Conservation (phyloP, 1,140 invertebrate species). For the Drosophila grimshawi region DNA sequence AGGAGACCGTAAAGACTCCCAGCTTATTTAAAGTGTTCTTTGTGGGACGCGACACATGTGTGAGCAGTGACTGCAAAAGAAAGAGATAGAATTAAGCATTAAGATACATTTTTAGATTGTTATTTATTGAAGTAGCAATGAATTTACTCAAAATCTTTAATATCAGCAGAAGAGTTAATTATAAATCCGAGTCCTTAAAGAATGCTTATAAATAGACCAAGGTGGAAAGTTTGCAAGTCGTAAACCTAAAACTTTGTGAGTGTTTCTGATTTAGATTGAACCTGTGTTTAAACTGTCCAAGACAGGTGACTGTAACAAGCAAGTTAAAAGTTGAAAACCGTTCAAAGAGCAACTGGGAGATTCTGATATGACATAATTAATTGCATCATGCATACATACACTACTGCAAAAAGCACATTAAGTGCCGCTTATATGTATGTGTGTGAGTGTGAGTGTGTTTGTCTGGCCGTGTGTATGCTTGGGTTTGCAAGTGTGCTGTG, state of each 20-base stretch:
- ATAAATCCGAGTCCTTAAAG: not conserved
- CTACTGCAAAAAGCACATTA: slow-evolving; percentile 22
- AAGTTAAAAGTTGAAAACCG: not conserved
- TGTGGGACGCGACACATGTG: slow-evolving; percentile 96
- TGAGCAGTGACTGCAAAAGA: slow-evolving; percentile 93
- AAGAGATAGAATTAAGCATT: slow-evolving; percentile 5
- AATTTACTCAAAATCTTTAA: not conserved
- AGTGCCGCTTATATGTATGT: slow-evolving; percentile 6
- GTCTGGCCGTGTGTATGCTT: slow-evolving; percentile 14
- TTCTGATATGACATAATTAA: slow-evolving; percentile 50
- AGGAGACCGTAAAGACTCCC: slow-evolving; percentile 98
- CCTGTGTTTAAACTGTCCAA: not conserved
- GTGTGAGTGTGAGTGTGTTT: not conserved
- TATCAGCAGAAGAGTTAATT: not conserved
- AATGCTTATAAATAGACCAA: too few relatives aligned
- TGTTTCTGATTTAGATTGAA: not conserved
- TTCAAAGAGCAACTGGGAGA: slow-evolving; percentile 11
- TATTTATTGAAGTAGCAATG: not conserved
- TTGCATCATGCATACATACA: slow-evolving; percentile 18
- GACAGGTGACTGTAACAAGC: not conserved
- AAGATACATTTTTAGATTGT: not conserved
- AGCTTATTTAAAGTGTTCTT: slow-evolving; percentile 97
- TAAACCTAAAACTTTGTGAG: not conserved
- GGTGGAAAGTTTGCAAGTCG: not conserved
- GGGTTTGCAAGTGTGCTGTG: slow-evolving; percentile 42